These are phyloP conservation scores for Tortricodes alternella DNA, from an alignment of 2,888 invertebrate species.

Conservation along the genomic window DNA sequence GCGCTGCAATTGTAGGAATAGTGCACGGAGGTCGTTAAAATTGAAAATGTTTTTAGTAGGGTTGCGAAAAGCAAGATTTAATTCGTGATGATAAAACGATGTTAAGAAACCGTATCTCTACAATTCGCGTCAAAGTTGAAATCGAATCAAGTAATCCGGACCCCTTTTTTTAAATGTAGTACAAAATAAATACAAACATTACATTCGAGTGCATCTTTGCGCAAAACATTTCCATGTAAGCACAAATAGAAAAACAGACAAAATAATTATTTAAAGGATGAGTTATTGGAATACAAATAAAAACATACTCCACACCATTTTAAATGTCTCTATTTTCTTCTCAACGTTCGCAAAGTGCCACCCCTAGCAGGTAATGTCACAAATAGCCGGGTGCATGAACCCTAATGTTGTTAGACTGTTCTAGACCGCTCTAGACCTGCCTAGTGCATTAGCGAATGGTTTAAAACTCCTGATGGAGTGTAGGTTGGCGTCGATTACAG, in stretches of 20 bases:
- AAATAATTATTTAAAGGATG: too few species aligned
- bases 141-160: too few species aligned
- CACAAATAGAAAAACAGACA: too few species aligned
- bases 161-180: too few species aligned
- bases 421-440: slow-evolving; percentile 5
- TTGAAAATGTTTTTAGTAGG: slow-evolving; percentile 12
- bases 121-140: too few species aligned
- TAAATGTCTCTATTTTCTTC: not conserved
- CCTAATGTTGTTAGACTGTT: slow-evolving; percentile 5
- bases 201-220: too few species aligned
- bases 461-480: not conserved
- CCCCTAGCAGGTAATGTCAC: slow-evolving; percentile 3
- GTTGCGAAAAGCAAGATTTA: not conserved
- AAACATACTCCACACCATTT: too few species aligned
- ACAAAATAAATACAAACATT: too few species aligned
- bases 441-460: slow-evolving; percentile 11
- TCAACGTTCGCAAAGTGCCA: not conserved
- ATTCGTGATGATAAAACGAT: too few species aligned
- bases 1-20: not conserved
- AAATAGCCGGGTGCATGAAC: slow-evolving; percentile 19
- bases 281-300: too few species aligned
- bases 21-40: slow-evolving; percentile 11
- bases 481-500: not conserved
- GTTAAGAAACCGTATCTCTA: too few species aligned
- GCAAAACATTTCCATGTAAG: too few species aligned